Percentiles rank a stretch among this genome's conserved stretches.
phyloP scores from a whole-genome alignment of 2,888 invertebrate species.

The Bombyx huttoni region DNA sequence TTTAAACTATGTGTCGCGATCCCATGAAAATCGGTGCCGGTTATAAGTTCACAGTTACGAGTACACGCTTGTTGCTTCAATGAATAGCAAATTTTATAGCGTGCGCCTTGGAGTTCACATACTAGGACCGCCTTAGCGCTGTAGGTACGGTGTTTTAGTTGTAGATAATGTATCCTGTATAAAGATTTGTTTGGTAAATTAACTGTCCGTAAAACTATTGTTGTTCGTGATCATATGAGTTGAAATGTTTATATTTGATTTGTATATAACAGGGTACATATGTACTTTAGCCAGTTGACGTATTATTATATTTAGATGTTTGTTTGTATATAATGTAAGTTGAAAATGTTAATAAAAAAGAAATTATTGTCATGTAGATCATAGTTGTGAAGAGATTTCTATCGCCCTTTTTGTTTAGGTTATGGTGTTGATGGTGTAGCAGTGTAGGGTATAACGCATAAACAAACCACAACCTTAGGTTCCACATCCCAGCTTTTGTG shows the following conservation, averaged over 20 bases:
- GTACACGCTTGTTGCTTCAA: too few relatives aligned
- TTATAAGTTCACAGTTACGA: too few relatives aligned
- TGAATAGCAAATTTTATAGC: too few relatives aligned
- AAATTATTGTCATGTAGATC: too few relatives aligned
- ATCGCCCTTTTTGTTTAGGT: not conserved
- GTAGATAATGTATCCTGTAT: not conserved
- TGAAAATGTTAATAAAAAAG: constrained; percentile 8
- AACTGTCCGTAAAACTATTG: too few relatives aligned
- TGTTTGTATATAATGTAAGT: constrained; percentile 51
- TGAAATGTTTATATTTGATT: not conserved
- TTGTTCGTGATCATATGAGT: not conserved
- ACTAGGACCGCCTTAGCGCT: not conserved
- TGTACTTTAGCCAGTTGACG: constrained; percentile 38
- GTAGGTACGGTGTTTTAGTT: not conserved
- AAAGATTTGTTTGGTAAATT: too few relatives aligned
- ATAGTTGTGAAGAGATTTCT: too few relatives aligned
- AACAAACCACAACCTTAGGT: not conserved
- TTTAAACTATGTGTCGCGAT: constrained; percentile 18
- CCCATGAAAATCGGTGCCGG: not conserved
- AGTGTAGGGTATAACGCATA: not conserved
- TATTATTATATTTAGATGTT: constrained; percentile 39
- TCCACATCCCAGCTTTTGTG: not conserved
- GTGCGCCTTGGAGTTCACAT: not conserved
- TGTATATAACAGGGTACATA: constrained; percentile 42
- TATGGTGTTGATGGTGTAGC: not conserved